These are phyloP conservation scores for Heloderma charlesbogerti DNA, from an alignment of 2,113 vertebrate species.

Conservation along the genomic window DNA sequence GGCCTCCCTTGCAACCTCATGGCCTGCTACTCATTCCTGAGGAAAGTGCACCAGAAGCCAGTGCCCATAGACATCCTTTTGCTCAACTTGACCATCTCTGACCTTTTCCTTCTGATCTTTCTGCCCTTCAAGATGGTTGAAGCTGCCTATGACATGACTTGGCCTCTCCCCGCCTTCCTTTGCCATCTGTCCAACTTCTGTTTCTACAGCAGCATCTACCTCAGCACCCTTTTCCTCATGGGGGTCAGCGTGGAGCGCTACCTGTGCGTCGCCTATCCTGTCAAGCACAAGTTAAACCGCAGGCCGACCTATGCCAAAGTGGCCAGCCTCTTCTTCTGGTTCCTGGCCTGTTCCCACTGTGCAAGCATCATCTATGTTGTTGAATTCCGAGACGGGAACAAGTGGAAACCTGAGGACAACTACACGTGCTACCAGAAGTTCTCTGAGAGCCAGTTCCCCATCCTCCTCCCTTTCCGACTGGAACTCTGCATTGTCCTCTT, in stretches of 20 bases:
- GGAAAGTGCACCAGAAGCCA: constrained; percentile 79
- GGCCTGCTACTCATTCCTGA: constrained; percentile 83
- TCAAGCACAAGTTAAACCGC: constrained; percentile 84
- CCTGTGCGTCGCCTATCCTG: constrained; percentile 87
- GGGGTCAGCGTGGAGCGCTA: constrained; percentile 89
- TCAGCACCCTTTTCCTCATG: constrained; percentile 87
- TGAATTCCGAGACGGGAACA: constrained; percentile 59
- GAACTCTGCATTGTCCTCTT: constrained; percentile 75
- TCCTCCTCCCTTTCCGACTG: constrained; percentile 65
- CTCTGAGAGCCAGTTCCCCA: fast-evolving
- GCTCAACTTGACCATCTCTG: constrained; percentile 88
- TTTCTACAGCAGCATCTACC: constrained; percentile 92
- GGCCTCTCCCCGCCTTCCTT: constrained; percentile 77
- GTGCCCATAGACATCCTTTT: constrained; percentile 87
- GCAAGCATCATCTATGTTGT: constrained; percentile 82
- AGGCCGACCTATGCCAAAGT: constrained; percentile 79
- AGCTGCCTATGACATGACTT: constrained; percentile 67
- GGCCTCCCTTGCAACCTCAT: constrained; percentile 87
- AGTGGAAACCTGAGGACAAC: constrained; percentile 72
- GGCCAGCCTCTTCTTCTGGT: constrained; percentile 84
- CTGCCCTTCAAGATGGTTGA: constrained; percentile 90
- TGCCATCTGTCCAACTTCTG: constrained; percentile 84
- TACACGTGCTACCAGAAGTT: constrained; percentile 69
- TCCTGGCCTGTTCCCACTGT: constrained; percentile 77
- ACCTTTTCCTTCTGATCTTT: constrained; percentile 88